Conservation (phyloP, 2,888 invertebrate genomes). For the Spilarctia lutea region DNA sequence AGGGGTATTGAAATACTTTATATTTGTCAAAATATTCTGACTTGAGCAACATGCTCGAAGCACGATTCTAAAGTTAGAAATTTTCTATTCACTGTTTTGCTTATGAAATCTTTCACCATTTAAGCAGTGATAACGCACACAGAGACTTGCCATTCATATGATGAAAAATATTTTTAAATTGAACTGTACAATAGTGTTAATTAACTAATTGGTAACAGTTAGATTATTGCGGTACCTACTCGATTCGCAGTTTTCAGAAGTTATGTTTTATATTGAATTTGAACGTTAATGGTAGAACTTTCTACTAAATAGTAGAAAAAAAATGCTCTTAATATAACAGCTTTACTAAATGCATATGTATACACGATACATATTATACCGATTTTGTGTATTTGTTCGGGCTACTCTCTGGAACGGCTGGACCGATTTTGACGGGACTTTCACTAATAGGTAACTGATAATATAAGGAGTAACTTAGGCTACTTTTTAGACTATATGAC, state of each 20-base stretch:
- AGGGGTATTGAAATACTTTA: no score
- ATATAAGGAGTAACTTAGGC: no score
- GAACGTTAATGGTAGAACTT: background rate
- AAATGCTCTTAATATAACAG: conserved; percentile 31
- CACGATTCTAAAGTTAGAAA: no score
- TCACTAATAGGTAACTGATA: no score
- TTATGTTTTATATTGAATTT: background rate
- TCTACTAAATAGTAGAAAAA: conserved; percentile 22
- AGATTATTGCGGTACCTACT: background rate
- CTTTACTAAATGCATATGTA: no score
- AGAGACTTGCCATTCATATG: background rate
- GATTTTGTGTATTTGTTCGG: no score
- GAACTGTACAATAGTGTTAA: background rate
- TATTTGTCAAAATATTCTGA: no score
- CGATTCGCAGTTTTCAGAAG: background rate
- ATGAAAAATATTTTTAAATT: background rate
- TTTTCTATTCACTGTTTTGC: background rate
- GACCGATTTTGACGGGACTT: no score
- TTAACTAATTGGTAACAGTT: background rate
- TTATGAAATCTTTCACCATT: background rate
- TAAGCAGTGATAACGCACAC: background rate
- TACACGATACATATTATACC: no score
- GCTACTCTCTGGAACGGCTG: no score
- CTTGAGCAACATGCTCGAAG: no score
- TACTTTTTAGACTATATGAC: no score